These are phyloP conservation scores for Psilopsiagon aymara DNA, from an alignment of 2,113 vertebrate genomes.

Conservation along the genomic window DNA sequence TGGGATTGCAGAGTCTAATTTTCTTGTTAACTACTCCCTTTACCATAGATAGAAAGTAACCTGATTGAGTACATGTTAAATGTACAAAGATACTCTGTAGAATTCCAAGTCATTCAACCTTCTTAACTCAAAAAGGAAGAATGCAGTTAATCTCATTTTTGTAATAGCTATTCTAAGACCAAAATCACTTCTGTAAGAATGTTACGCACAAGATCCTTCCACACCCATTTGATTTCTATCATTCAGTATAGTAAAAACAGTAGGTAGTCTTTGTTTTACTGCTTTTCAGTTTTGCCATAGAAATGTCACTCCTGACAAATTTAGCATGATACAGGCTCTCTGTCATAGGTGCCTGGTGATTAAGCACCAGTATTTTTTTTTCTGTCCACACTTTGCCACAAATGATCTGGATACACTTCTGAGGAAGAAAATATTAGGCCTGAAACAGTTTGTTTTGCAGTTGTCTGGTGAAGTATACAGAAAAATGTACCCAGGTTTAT, in stretches of 20 bases:
- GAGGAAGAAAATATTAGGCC: background rate
- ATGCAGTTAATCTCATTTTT: background rate
- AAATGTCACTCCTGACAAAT: background rate
- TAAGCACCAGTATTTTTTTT: background rate
- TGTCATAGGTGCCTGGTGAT: conserved; percentile 8
- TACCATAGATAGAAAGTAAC: background rate
- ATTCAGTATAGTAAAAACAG: background rate
- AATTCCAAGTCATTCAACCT: background rate
- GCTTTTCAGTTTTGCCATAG: background rate
- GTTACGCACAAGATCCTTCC: background rate
- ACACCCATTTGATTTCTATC: background rate
- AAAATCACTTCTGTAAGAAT: conserved; percentile 15
- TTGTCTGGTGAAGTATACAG: background rate
- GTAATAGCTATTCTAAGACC: conserved; percentile 11
- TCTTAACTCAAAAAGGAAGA: background rate
- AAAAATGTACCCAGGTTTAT: background rate
- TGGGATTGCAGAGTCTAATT: background rate
- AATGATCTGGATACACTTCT: background rate
- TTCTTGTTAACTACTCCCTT: conserved; percentile 15
- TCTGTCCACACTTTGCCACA: background rate
- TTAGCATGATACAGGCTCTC: background rate
- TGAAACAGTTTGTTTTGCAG: background rate
- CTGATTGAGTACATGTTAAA: background rate
- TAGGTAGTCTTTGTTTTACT: background rate
- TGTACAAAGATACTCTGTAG: background rate